Base-by-base conservation (phyloP, 2,888 invertebrate species). In the Agrochola lota region DNA sequence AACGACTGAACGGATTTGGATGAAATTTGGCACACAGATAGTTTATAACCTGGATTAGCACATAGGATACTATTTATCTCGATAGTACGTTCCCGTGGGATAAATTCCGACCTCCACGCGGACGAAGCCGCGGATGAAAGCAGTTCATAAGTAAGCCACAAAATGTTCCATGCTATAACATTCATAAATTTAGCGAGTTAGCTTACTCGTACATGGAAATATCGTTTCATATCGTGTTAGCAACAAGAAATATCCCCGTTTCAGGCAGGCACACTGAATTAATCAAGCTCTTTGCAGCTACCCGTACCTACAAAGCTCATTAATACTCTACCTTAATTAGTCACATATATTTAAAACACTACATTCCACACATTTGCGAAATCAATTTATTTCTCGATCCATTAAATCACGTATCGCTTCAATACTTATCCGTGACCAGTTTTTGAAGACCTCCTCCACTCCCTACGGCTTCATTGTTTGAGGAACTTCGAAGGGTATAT, bases 381-480 rank as follows among this genome's bases (percentile, higher is more conserved):
- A 96, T 96, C 96, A 96, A 96, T 96, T 95, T 95, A 95, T 92
- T 94, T 94, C 92, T 93, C 94, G 93, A 94, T 93, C 95, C 96
- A 96, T 96, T 96, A 95, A 95, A 95, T 95, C 94, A 93, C 94
- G 87, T 89, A 93, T 94, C 94, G 93, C 90, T 92, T 93, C 93
- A 91, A 94, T 95, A 94, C 93, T 94, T 93, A 91, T 91, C 87
- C 87, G 78, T 85, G 77, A 63, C 95, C 93, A 94, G 57, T 70
- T 23, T 74, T 67, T 7, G 2, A 57, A 75, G 94, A 92, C 30
- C 94, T 80, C 86, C 86, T 0, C 59, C 87, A 80, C 84, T 86
- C 91, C 91, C 82, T 90, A 71, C 81, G 8, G 11, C 7, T n/a
- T 68, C 80, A 87, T 89, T 90, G 84, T 87, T 55, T 70, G 66